Evolutionary conservation across 1,140 invertebrate genomes (phyloP), one percentile per base, ranked within the genome.

Genomic region (Centruroides sculpturatus): DNA sequence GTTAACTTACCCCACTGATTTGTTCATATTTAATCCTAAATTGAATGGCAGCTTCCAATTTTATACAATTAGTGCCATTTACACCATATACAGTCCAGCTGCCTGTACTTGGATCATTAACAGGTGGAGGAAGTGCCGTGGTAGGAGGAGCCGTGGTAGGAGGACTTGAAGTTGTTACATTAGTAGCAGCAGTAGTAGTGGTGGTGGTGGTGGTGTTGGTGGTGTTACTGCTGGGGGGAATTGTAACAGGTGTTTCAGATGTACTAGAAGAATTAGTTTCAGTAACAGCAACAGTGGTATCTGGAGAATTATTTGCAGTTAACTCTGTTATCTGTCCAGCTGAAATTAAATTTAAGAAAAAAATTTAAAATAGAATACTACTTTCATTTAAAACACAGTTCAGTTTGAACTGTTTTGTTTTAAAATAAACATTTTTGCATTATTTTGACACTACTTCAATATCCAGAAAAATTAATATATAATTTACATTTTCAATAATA

Each of bases 61-160:
- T 59, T 13, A 63, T 56, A n/a, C 62, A 65, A 23, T 23, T 23
- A 23, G 58, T 63, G 7, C 35, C 10, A 46, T 65, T 60, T 9
- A 34, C 57, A 11, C 60, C 50, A 11, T 60, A 49, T 34, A 61
- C 49, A 52, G 53, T 57, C 52, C 55, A 59, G 9, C 10, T 13
- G 4, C 64, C 55, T 9, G 7, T 11, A 49, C 50, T 54, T 5
- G 59, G 54, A 53, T 11, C 47, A 10, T 23, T 23, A 23, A 23
- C 23, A 23, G 60, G 59, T 13, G 51, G 55, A 13, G 60, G 50
- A 35, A 50, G 11, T 7, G 54, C 13, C 0, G 7, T 9, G 0
- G 34, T 48, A 9, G 55, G 41, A 46, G 55, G 34, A 11, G 41
- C 6, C 46, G 62, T 64, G 10, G 55, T 35, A 11, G 58, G 11